phyloP scores from a whole-genome alignment of 1,140 invertebrate genomes.

The Halotydeus destructor region DNA sequence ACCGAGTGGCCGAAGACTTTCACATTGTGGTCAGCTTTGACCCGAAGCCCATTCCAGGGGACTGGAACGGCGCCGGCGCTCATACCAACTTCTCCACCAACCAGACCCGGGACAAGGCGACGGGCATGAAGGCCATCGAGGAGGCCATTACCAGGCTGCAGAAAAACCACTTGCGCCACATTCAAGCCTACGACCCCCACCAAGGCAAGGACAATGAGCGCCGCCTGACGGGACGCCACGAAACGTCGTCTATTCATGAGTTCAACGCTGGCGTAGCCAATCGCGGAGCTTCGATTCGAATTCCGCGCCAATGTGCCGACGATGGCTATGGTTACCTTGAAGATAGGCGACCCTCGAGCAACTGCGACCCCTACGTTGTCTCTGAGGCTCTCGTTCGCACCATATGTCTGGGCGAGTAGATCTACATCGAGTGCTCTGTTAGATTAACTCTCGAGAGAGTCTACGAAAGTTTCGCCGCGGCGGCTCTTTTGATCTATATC shows the following conservation, averaged over 20 bases:
- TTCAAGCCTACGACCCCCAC: slow-evolving; percentile 66
- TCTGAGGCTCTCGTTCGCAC: slow-evolving; percentile 48
- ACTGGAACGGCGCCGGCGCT: slow-evolving; percentile 80
- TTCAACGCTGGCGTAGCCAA: slow-evolving; percentile 36
- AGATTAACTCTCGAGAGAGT: too few species aligned
- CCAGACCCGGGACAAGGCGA: slow-evolving; percentile 57
- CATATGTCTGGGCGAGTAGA: slow-evolving; percentile 40
- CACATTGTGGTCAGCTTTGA: slow-evolving; percentile 65
- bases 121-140: slow-evolving; percentile 33
- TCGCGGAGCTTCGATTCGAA: slow-evolving; percentile 30
- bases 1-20: slow-evolving; percentile 76
- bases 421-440: slow-evolving; percentile 56
- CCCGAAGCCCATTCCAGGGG: slow-evolving; percentile 57
- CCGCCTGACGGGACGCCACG: slow-evolving; percentile 48
- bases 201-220: slow-evolving; percentile 55
- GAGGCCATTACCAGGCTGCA: slow-evolving; percentile 46
- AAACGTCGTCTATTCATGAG: slow-evolving; percentile 8
- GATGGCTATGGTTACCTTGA: slow-evolving; percentile 78
- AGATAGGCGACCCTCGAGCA: slow-evolving; percentile 75
- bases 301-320: slow-evolving; percentile 38
- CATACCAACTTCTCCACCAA: slow-evolving; percentile 73
- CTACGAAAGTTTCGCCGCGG: too few species aligned
- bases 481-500: too few species aligned
- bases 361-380: slow-evolving; percentile 74
- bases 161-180: slow-evolving; percentile 60